A percentile compares a stretch with the other conserved stretches of the same genome.
Conservation (phyloP, 2,888 invertebrate genomes). For the Eristalis pertinax region DNA sequence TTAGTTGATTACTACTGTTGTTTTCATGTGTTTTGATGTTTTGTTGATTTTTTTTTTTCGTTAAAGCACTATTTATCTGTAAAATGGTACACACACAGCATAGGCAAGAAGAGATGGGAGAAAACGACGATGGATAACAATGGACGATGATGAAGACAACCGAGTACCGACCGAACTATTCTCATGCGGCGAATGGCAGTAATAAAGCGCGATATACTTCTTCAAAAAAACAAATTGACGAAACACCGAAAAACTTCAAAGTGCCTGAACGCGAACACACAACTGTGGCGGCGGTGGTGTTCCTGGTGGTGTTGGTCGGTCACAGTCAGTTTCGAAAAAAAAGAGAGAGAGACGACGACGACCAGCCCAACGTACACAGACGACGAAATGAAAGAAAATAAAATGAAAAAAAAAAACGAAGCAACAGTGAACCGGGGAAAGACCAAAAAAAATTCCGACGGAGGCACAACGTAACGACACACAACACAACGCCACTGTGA, state of each 20-base stretch:
- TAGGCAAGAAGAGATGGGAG: constrained; percentile 27
- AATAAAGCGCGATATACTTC: constrained; percentile 52
- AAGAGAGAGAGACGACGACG: neutral
- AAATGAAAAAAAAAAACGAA: constrained; percentile 54
- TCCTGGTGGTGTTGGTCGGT: neutral
- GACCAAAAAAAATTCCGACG: constrained; percentile 20
- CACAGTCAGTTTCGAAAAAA: neutral
- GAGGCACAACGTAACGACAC: constrained; percentile 53
- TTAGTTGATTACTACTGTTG: constrained; percentile 37
- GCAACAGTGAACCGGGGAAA: constrained; percentile 39
- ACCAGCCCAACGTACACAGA: constrained; percentile 60
- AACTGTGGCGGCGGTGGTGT: constrained; percentile 47
- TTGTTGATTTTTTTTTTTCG: constrained; percentile 4
- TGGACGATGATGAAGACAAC: neutral
- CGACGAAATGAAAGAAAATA: constrained; percentile 42
- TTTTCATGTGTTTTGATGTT: constrained; percentile 34
- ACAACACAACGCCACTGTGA: constrained; percentile 51
- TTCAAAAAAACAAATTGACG: constrained; percentile 64
- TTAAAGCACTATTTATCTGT: neutral
- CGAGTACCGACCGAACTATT: constrained; percentile 13
- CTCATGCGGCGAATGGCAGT: constrained; percentile 40
- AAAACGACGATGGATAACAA: constrained; percentile 16
- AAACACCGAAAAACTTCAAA: constrained; percentile 28
- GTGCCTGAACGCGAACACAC: constrained; percentile 53
- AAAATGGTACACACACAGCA: constrained; percentile 16